Percentiles rank a stretch among this genome's conserved stretches.
Conservation (phyloP, 2,113 vertebrate species). For the Herpailurus yagouaroundi region DNA sequence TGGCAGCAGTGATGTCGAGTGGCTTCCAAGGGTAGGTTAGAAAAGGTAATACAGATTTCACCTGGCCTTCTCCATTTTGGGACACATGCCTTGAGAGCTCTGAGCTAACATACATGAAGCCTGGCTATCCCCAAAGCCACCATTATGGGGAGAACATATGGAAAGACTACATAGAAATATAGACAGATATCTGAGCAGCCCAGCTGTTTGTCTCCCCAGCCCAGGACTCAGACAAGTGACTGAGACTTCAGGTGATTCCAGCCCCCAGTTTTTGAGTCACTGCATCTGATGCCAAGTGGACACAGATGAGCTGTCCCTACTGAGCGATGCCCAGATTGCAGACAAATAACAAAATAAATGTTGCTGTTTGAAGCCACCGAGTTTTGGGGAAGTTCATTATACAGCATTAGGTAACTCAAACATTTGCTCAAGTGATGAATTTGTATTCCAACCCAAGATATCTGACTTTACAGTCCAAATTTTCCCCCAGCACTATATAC, state of each 20-base stretch:
- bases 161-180: not conserved
- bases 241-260: not conserved
- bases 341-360: constrained; percentile 43
- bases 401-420: not conserved
- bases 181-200: not conserved
- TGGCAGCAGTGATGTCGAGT: not conserved
- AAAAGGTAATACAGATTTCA: not conserved
- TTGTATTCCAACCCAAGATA: not conserved
- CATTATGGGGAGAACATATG: not conserved
- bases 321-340: not conserved
- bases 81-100: not conserved
- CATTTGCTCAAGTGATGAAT: not conserved
- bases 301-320: not conserved
- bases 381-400: not conserved
- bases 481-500: not conserved
- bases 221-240: not conserved
- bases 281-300: not conserved
- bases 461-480: not conserved
- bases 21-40: constrained; percentile 29
- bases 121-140: not conserved
- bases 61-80: not conserved
- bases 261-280: not conserved
- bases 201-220: not conserved
- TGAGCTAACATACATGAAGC: not conserved
- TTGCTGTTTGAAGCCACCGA: not conserved